Base-by-base conservation (phyloP, 2,888 invertebrate species). In the Volucella inflata region DNA sequence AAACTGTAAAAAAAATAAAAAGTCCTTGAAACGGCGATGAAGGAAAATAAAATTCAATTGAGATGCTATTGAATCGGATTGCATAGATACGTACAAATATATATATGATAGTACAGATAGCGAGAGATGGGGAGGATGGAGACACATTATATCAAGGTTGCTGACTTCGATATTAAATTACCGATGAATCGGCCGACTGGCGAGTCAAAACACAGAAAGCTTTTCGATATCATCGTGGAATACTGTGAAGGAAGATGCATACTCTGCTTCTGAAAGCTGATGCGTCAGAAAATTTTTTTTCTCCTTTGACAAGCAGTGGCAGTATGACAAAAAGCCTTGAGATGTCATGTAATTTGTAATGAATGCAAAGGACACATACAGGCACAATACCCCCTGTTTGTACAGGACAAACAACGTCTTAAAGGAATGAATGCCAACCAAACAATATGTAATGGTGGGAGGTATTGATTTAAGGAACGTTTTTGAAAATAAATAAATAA, bases 321-420 rank as follows among this genome's bases (percentile, higher is more conserved):
- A 21, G 57, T 50, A 76, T 55, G 50, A 76, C 30, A 70, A 21
- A 50, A 64, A 44, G 16, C 62, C 57, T 51, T 17, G 60, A 51
- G 50, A 74, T 78, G 72, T 83, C 78, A 72, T 74, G 71, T 71
- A 67, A 83, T 83, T 83, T 83, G 78, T 62, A 78, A 74, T 64
- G 78, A 78, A 77, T 77, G 60, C 82, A 48, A 65, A 70, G 46
- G 38, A 65, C 55, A 40, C 17, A 59, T 53, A 57, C 59, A 42
- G 10, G 59, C 62, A 50, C 9, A 51, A 46, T 30, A 30, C 6
- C 6, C 6, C 30, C 6, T 30, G 6, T 30, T 30, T 30, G 48
- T 4, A 42, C 59, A 50, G 14, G 38, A 16, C 11, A 38, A 46
- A 40, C 44, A n/a, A 30, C 44, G 16, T 64, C 38, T 44, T 46